Evolutionary conservation across 2,113 vertebrate species (phyloP).

Genomic region (Ifrita kowaldi): DNA sequence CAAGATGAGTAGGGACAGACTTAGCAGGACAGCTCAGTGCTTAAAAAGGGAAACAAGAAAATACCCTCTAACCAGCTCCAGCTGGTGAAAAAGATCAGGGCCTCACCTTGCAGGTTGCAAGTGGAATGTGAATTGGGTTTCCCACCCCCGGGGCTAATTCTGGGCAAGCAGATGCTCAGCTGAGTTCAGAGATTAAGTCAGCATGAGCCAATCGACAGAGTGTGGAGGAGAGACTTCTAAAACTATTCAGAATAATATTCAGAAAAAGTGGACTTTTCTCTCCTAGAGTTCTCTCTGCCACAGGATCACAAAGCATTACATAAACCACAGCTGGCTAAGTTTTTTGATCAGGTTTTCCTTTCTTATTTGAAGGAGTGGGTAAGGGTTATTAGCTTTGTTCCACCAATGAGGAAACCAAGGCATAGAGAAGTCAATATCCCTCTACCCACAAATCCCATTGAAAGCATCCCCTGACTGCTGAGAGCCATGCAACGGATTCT

Average conservation of each 20-base stretch:
- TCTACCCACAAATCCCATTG: slow-evolving; percentile 51
- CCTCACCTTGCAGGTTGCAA: background rate
- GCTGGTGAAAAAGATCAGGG: background rate
- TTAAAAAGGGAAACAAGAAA: slow-evolving; percentile 6
- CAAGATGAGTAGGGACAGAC: background rate
- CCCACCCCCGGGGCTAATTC: slow-evolving; percentile 2
- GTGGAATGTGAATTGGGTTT: slow-evolving; percentile 6
- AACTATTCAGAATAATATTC: background rate
- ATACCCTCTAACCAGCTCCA: background rate
- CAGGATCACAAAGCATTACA: background rate
- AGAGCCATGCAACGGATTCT: slow-evolving; percentile 26
- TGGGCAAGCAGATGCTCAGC: background rate
- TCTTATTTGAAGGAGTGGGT: slow-evolving; percentile 2
- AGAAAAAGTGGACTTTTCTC: background rate
- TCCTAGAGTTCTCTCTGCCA: background rate
- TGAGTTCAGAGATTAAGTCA: slow-evolving; percentile 11
- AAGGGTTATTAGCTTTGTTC: slow-evolving; percentile 37
- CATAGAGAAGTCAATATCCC: slow-evolving; percentile 16
- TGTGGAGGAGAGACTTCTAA: background rate
- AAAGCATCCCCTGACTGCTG: slow-evolving; percentile 40
- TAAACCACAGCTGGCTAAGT: slow-evolving; percentile 27
- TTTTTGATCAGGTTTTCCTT: slow-evolving; percentile 38
- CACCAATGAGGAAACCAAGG: slow-evolving; percentile 2
- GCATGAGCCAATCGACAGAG: background rate
- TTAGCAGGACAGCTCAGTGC: background rate